These are phyloP conservation scores for Procavia capensis DNA, from an alignment of 2,113 vertebrate genomes.

Conservation along the genomic window DNA sequence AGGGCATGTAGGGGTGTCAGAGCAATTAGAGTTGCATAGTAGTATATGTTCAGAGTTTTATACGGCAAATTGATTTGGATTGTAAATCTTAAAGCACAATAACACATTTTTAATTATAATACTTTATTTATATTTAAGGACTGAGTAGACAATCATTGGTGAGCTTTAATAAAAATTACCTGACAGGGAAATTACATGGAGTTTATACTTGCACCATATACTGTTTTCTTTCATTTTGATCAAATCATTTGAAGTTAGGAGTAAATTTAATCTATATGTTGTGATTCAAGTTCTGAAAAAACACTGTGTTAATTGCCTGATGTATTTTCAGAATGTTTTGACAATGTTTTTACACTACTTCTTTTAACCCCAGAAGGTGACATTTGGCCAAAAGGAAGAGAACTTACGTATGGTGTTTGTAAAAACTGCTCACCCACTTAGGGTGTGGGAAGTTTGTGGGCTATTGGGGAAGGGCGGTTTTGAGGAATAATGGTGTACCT, in stretches of 20 bases:
- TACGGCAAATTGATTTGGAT: too few relatives aligned
- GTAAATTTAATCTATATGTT: conserved; percentile 55
- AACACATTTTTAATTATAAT: too few relatives aligned
- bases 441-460: not conserved
- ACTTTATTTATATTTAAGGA: not conserved
- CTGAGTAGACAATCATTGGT: conserved; percentile 47
- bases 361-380: conserved; percentile 43
- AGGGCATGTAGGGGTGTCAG: too few relatives aligned
- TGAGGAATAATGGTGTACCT: not conserved
- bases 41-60: too few relatives aligned
- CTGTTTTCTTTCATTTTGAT: conserved; percentile 42
- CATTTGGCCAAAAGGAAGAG: conserved; percentile 43
- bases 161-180: conserved; percentile 54
- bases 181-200: conserved; percentile 17
- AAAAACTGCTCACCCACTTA: not conserved
- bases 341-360: conserved; percentile 43
- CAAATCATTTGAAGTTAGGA: conserved; percentile 49
- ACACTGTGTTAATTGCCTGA: conserved; percentile 27
- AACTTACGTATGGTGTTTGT: not conserved
- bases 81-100: too few relatives aligned
- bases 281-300: conserved; percentile 56
- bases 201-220: not conserved
- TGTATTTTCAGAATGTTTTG: conserved; percentile 50
- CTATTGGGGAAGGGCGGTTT: not conserved
- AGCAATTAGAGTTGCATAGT: too few relatives aligned